Evolutionary conservation across 2,113 vertebrate species (phyloP), one percentile per base, ranked within the genome.

Genomic region (Stegastes partitus): DNA sequence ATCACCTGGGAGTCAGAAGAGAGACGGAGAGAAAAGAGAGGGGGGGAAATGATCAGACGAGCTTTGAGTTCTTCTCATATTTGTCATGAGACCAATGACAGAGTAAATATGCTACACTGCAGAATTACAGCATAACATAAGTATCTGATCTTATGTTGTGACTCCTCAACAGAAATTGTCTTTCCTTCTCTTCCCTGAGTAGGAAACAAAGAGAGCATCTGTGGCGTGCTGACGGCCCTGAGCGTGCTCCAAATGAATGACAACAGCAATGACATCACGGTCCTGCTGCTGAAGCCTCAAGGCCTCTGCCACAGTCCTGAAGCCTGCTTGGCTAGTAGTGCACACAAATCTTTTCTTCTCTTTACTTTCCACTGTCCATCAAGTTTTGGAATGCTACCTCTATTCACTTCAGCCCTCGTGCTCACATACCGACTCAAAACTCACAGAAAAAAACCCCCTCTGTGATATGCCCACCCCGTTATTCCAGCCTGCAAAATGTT

Each of bases 1-100:
- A 98, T 97, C 76, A 98, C 97, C 98, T 99, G 86, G 58, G 68
- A 85, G 58, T 49, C 61, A 45, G 61, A 66, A 58, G 45, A 62
- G 23, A 23, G 26, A 23, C 2, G 37, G 6, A 12, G 25, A 45
- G 25, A 26, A 69, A 59, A 54, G 51, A 19, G 12, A 66, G 8
- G 26, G 37, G 42, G 6, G 49, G 71, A 50, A 45, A n/a, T 19
- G 21, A 57, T 11, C 19, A 34, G 44, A 15, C 23, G 49, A 4
- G 9, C 39, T 39, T 15, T 54, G 22, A 54, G 22, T 53, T 23
- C 22, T 51, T 22, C 22, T 22, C 4, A 23, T 8, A 50, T 15
- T 15, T 3, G 15, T 45, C 15, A 49, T 42, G 3, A 42, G 12
- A 14, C 11, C 8, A 3, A 42, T 14, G 39, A 42, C 12, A 49